phyloP scores from a whole-genome alignment of 2,797 vertebrate species.

The Bradypodion pumilum region DNA sequence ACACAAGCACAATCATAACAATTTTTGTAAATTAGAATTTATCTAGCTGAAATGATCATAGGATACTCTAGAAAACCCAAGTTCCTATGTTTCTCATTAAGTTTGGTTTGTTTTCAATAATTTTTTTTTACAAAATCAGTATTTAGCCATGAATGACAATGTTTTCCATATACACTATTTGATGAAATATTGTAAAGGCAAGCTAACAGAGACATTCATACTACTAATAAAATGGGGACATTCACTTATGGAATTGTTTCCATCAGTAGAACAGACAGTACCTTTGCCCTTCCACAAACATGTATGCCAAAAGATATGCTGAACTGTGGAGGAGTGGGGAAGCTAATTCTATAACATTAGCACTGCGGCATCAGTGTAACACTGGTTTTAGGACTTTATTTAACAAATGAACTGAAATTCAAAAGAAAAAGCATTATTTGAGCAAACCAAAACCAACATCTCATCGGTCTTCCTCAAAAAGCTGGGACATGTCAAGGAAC shows the following conservation, averaged over 20 bases:
- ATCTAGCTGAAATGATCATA: background rate
- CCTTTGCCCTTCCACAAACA: background rate
- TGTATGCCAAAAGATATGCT: too few species aligned
- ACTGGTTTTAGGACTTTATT: background rate
- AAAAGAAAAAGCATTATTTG: background rate
- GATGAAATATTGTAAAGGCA: background rate
- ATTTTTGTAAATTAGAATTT: background rate
- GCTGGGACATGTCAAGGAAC: background rate
- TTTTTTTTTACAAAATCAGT: slow-evolving; percentile 1
- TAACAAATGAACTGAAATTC: background rate
- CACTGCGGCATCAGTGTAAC: background rate
- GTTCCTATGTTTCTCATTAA: background rate
- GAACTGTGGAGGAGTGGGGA: background rate
- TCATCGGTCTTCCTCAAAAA: background rate
- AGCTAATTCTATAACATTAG: background rate
- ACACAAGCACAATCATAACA: background rate
- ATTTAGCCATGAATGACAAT: background rate
- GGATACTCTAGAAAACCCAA: background rate
- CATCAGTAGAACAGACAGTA: background rate
- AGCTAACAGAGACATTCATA: background rate
- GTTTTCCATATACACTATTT: background rate
- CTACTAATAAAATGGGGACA: background rate
- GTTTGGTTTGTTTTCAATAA: background rate
- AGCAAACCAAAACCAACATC: background rate
- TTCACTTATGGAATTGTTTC: background rate